These are phyloP conservation scores for Andrena fulva DNA, from an alignment of 2,888 invertebrate genomes.

Conservation along the genomic window DNA sequence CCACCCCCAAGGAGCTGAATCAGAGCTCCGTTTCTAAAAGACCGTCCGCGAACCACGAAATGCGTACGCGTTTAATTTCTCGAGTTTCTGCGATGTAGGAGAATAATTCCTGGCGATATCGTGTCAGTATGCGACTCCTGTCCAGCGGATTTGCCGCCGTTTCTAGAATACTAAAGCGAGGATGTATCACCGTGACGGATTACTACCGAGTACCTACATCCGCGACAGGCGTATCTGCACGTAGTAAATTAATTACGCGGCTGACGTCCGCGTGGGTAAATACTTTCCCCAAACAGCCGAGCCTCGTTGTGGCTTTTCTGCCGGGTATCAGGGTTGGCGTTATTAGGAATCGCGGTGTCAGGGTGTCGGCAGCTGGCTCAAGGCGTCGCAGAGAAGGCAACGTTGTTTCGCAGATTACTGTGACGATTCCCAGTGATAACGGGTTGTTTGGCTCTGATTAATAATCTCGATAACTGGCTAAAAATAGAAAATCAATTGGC, in stretches of 20 bases:
- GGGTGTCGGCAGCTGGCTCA: neutral
- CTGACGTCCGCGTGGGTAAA: constrained; percentile 43
- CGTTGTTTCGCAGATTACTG: neutral
- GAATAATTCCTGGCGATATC: constrained; percentile 1
- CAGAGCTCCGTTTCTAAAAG: neutral
- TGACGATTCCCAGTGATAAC: constrained; percentile 8
- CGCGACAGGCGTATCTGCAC: constrained; percentile 26
- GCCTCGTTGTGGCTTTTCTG: neutral
- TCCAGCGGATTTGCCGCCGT: constrained; percentile 21
- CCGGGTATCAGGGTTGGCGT: neutral
- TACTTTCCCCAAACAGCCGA: constrained; percentile 49
- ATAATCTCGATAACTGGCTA: neutral
- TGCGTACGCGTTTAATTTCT: neutral
- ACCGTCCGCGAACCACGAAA: neutral
- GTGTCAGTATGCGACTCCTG: neutral
- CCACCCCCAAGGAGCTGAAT: too few relatives aligned
- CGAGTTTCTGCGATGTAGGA: neutral
- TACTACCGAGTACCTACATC: constrained; percentile 39
- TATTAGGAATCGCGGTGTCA: constrained; percentile 4
- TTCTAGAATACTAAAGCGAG: constrained; percentile 8
- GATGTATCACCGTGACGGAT: constrained; percentile 55
- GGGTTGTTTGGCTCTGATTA: constrained; percentile 12
- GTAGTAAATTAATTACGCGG: constrained; percentile 64
- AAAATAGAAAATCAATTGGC: constrained; percentile 32
- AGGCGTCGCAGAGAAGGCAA: neutral